Evolutionary conservation across 2,113 vertebrate genomes (phyloP).

Genomic region (Dicaeum eximium): DNA sequence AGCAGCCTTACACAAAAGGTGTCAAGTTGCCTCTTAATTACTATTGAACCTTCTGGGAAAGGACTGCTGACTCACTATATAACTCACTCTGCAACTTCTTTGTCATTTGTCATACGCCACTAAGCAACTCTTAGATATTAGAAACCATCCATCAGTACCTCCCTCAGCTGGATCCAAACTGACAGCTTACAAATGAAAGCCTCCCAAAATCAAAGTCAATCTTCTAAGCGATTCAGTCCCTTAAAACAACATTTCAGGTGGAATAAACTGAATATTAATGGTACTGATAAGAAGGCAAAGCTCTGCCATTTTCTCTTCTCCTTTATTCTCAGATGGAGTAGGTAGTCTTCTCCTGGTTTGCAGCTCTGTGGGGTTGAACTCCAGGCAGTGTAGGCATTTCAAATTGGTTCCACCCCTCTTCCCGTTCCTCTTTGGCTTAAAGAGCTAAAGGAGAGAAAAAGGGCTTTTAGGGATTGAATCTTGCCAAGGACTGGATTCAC

Average conservation of each 20-base stretch:
- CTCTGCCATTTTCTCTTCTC: background rate
- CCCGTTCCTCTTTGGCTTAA: background rate
- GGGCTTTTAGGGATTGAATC: background rate
- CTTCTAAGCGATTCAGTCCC: background rate
- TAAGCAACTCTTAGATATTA: conserved; percentile 34
- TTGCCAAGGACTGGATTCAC: background rate
- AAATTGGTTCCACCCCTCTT: background rate
- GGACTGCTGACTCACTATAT: conserved; percentile 55
- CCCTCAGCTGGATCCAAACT: conserved; percentile 26
- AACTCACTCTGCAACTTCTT: conserved; percentile 34
- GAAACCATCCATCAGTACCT: conserved; percentile 48
- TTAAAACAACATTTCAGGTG: background rate
- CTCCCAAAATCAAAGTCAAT: conserved; percentile 58
- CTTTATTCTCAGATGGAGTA: background rate
- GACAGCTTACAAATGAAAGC: conserved; percentile 53
- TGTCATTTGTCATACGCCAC: conserved; percentile 41
- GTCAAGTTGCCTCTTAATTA: conserved; percentile 32
- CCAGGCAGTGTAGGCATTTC: background rate
- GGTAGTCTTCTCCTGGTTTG: background rate
- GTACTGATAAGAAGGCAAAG: background rate
- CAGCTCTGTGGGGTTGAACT: background rate
- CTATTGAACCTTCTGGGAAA: conserved; percentile 50
- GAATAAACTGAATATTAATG: conserved; percentile 34
- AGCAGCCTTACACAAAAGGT: background rate
- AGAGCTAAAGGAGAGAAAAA: background rate